Base-by-base conservation (phyloP, 2,113 vertebrate species). In the Mellivora capensis region DNA sequence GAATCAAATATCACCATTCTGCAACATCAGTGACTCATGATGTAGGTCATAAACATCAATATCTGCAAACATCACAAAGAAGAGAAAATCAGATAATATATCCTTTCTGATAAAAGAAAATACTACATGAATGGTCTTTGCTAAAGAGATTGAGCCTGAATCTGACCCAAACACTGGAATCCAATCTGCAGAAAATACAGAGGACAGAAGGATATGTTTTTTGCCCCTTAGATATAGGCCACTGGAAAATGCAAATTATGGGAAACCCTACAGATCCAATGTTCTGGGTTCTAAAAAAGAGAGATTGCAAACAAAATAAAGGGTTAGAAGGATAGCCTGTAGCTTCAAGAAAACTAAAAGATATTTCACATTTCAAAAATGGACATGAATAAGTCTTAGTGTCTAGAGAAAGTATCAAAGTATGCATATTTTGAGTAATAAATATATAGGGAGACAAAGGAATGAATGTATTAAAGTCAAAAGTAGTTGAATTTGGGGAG, bases 301-400 rank as follows among this genome's bases (percentile, higher is more conserved):
- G 12, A 59, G 3, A 80, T 37, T 64, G 4, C 59, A 80, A 85
- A 7, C 4, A 91, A 62, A 72, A 6, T 72, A 59, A 39, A 89
- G 12, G 15, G 2, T 34, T 49, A 2, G 8, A 44, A n/a, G 4
- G 6, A 44, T 82, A 57, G 42, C 3, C 1, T 59, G 0, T n/a
- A 64, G 27, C 8, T 80, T 88, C 8, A 90, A 81, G 44, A 87
- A 72, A 2, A 79, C 61, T 71, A 44, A 54, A 62, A 82, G 4
- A 27, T 8, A 7, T 25, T 47, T 47, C 7, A n/a, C 47, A 69
- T 76, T 57, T 89, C 27, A 67, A 47, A 74, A 64, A 4, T 14
- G 1, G 42, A 8, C 4, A 64, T 71, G 15, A 91, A 91, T 61
- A 96, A 57, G 64, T 27, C 80, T 17, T 25, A 44, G 6, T 23